Evolutionary conservation across 2,797 vertebrate species (phyloP).

Genomic region (Myotis daubentonii): DNA sequence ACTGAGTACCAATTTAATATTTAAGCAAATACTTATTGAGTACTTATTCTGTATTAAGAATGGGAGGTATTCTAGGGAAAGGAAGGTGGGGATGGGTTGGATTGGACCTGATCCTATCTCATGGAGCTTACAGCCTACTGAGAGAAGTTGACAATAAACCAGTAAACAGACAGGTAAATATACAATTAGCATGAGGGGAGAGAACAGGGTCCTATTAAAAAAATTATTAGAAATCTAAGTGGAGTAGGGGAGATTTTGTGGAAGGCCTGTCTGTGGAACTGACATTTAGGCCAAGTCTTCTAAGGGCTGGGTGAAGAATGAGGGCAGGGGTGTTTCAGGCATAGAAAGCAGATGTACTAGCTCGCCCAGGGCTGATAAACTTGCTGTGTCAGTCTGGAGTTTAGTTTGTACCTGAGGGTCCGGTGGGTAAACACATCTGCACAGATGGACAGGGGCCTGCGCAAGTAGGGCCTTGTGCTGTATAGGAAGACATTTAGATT

Average conservation of each 20-base stretch:
- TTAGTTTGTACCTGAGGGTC: neutral
- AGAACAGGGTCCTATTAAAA: neutral
- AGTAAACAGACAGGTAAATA: neutral
- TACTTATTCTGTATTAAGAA: neutral
- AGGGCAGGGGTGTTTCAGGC: neutral
- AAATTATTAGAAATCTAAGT: neutral
- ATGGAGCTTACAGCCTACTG: neutral
- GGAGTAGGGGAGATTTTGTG: neutral
- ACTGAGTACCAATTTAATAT: neutral
- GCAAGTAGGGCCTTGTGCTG: neutral
- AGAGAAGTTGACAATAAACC: neutral
- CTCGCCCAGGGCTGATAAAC: neutral
- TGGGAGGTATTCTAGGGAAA: neutral
- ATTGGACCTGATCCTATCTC: neutral
- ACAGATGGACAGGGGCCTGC: neutral
- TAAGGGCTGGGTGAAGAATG: neutral
- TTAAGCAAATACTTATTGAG: neutral
- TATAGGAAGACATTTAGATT: neutral
- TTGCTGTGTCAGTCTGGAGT: neutral
- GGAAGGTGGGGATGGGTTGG: accelerated
- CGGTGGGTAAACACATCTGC: neutral
- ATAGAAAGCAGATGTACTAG: neutral
- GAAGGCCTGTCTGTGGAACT: neutral
- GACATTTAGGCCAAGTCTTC: neutral
- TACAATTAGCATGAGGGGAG: neutral